Conservation (phyloP, 30 jellyfish, hydroid and myxozoan species). For the Cassiopea andromeda region DNA sequence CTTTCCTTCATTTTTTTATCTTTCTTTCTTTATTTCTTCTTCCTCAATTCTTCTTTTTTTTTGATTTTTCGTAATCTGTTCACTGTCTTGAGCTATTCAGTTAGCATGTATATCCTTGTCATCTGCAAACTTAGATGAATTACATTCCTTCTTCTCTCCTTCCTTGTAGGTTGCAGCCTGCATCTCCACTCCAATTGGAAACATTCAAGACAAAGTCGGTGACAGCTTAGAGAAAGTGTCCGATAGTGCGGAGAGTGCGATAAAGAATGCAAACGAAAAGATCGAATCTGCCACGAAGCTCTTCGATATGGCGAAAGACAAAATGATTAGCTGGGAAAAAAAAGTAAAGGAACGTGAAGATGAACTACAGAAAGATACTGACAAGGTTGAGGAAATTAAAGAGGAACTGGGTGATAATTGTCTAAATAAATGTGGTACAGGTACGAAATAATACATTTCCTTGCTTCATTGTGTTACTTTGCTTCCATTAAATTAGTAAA, state of each 20-base stretch:
- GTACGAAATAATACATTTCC: no score
- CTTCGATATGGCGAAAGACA: conserved; percentile 33
- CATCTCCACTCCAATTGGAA: conserved; percentile 67
- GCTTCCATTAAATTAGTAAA: no score
- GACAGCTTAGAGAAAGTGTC: conserved; percentile 45
- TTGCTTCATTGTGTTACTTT: no score
- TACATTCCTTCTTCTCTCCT: background rate
- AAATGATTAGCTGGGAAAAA: conserved; percentile 56
- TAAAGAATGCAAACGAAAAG: conserved; percentile 30
- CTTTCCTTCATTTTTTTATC: background rate
- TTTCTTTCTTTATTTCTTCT: background rate
- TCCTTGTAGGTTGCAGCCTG: conserved; percentile 43
- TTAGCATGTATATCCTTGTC: background rate
- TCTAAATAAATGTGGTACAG: conserved; percentile 71
- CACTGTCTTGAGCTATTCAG: background rate
- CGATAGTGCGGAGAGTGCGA: conserved; percentile 70
- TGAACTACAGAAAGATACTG: conserved; percentile 57
- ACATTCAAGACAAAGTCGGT: conserved; percentile 65
- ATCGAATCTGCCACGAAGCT: conserved; percentile 44
- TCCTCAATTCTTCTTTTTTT: no score
- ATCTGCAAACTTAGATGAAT: no score
- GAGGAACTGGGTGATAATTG: conserved; percentile 68
- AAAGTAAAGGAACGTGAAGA: conserved; percentile 54
- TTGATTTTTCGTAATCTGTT: background rate
- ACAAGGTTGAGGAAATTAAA: conserved; percentile 55